Base-by-base conservation (phyloP, 2,797 vertebrate genomes). In the Helostoma temminkii region DNA sequence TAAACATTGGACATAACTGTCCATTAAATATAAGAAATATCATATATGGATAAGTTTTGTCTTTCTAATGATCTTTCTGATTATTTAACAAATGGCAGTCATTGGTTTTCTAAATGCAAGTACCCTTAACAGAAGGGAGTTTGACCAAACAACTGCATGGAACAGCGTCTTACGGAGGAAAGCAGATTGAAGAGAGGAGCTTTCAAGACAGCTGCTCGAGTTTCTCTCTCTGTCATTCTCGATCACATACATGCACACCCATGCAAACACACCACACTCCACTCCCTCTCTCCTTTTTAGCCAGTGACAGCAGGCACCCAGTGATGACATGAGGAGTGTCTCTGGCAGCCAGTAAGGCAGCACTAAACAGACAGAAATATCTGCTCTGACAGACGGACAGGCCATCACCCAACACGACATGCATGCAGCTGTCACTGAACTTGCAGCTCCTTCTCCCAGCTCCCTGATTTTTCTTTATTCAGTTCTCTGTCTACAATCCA, bases 351-450 rank as follows among this genome's bases (percentile, higher is more conserved):
- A 89, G 90, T 72, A 78, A 90, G 93, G 92, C 92, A 92, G 88
- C 90, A 91, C 93, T 94, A 95, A 95, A 76, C 66, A 94, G 94
- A 95, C 95, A 94, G 93, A 96, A 96, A 96, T 95, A 96, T 95
- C 93, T 93, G 83, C 88, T 91, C 89, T 95, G 94, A 94, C 93
- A 89, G 78, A 94, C 92, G 92, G 89, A 87, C 90, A 80, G 82
- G 81, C 77, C 75, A 75, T 88, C 89, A 92, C 89, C 90, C 91
- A 90, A 70, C 81, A 82, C 28, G 64, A 80, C 91, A 91, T 90
- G 93, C 82, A 74, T 91, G 92, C 95, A 96, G 93, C 94, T 96
- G 95, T 95, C 95, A 93, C 89, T 80, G 90, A 84, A 92, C 88
- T 92, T 75, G 84, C 89, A 79, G 78, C 84, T 87, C 69, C 68